Evolutionary conservation across 2,797 vertebrate species (phyloP).

Genomic region (Philypnodon macrostomus): DNA sequence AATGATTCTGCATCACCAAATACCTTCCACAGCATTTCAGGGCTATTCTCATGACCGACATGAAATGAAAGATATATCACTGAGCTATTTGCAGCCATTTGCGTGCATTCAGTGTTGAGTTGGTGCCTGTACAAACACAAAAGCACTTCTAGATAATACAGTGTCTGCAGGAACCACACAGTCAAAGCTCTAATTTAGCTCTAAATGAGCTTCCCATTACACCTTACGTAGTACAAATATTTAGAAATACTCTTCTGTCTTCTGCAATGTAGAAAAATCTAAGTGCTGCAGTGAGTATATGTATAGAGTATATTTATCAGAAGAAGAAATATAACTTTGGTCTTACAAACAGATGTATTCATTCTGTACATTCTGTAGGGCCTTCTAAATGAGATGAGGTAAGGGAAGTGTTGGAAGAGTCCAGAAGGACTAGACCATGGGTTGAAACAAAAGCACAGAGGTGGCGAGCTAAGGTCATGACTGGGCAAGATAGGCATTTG

Average conservation of each 20-base stretch:
- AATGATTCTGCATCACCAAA: slow-evolving; percentile 25
- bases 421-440: no score
- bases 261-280: slow-evolving; percentile 31
- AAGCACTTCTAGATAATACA: slow-evolving; percentile 11
- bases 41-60: slow-evolving; percentile 7
- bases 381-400: no score
- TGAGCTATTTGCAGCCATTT: background rate
- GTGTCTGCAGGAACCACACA: slow-evolving; percentile 13
- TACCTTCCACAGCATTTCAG: slow-evolving; percentile 5
- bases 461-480: no score
- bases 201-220: slow-evolving; percentile 35
- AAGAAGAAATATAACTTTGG: no score
- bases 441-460: no score
- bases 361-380: no score
- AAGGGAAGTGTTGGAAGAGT: no score
- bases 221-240: slow-evolving; percentile 26
- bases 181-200: slow-evolving; percentile 30
- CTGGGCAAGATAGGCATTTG: no score
- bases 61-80: background rate
- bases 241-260: slow-evolving; percentile 23
- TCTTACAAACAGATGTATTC: no score
- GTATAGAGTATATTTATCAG: no score
- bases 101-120: background rate
- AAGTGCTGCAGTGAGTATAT: background rate
- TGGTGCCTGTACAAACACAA: slow-evolving; percentile 9